Percentiles rank a stretch among this genome's conserved stretches.
Conservation (phyloP, 1,140 invertebrate genomes). For the Centruroides sculpturatus region DNA sequence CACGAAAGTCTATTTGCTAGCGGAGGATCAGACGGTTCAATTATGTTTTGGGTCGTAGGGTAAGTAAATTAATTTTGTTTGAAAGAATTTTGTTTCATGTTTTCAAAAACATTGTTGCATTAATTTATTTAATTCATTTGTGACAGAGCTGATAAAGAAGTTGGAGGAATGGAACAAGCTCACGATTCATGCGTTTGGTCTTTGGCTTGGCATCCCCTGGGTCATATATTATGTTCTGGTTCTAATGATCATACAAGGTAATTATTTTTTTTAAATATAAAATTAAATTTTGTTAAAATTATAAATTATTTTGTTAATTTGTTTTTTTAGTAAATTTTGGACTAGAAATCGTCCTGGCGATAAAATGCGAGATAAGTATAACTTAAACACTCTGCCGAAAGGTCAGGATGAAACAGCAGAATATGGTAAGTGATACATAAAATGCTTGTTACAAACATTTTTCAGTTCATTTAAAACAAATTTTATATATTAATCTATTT, state of each 20-base stretch:
- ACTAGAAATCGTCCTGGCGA: slow-evolving; percentile 96
- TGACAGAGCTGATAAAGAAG: slow-evolving; percentile 83
- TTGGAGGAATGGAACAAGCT: slow-evolving; percentile 92
- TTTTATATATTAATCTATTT: background rate
- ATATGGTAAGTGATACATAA: slow-evolving; percentile 19
- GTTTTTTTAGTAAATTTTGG: slow-evolving; percentile 76
- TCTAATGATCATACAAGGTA: slow-evolving; percentile 90
- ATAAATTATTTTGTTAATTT: background rate
- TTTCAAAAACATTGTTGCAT: background rate
- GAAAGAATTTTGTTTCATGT: background rate
- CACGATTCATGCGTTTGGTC: slow-evolving; percentile 99
- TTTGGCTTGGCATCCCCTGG: slow-evolving; percentile 95
- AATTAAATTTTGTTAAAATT: background rate
- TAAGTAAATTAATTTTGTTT: slow-evolving; percentile 30
- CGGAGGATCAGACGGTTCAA: slow-evolving; percentile 92
- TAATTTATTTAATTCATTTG: slow-evolving; percentile 1
- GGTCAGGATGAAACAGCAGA: slow-evolving; percentile 49
- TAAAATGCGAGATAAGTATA: slow-evolving; percentile 92
- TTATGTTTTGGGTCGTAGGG: slow-evolving; percentile 98
- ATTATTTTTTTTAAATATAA: slow-evolving; percentile 9
- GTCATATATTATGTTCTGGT: slow-evolving; percentile 94
- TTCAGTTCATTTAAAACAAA: background rate
- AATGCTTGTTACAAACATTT: slow-evolving; percentile 26
- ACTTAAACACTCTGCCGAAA: slow-evolving; percentile 78
- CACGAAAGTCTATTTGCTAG: slow-evolving; percentile 93